Base-by-base conservation (phyloP, 2,888 invertebrate species). In the Parnassius apollo region DNA sequence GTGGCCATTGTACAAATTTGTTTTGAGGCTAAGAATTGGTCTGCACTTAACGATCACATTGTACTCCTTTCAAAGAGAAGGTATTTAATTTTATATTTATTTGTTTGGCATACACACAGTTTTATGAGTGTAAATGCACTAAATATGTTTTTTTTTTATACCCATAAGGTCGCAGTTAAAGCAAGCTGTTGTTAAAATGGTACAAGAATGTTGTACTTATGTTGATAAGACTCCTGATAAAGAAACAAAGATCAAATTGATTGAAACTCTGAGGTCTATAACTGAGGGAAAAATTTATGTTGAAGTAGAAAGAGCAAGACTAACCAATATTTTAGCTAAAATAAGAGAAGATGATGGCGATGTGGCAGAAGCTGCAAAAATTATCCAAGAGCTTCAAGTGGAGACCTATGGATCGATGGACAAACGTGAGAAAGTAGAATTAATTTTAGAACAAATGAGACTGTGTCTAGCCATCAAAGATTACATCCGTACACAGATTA, bases 401-500 rank as follows among this genome's bases (percentile, higher is more conserved):
- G 99, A 99, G 89, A 99, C 99, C 0, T 99, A 98, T 80, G 99
- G 99, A 3, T 98, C 99, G 0, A 99, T 99, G 99, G 98, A 98
- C 68, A 98, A 98, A 82, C 93, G 96, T 61, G 99, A 99, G 84
- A 99, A 98, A 90, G 97, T 99, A 2, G 98, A 99, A 76, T 93
- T 99, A 50, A 98, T 99, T 70, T 88, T 99, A 71, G 99, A 99
- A 85, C 99, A 99, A 88, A 99, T 99, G 99, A 94, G 99, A 63
- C 93, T 99, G 9, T 99, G 99, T 81, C 91, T 99, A 59, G 96
- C 97, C 0, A 98, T 98, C 78, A 96, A 98, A 76, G 99, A 99
- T 86, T 99, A 96, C 82, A 95, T 99, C 68, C 95, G 99, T 42
- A 99, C 99, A 8, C 98, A 99, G 83, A 99, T 99, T 68, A 99